phyloP scores from a whole-genome alignment of 1,140 invertebrate genomes.

The Adelges cooleyi region DNA sequence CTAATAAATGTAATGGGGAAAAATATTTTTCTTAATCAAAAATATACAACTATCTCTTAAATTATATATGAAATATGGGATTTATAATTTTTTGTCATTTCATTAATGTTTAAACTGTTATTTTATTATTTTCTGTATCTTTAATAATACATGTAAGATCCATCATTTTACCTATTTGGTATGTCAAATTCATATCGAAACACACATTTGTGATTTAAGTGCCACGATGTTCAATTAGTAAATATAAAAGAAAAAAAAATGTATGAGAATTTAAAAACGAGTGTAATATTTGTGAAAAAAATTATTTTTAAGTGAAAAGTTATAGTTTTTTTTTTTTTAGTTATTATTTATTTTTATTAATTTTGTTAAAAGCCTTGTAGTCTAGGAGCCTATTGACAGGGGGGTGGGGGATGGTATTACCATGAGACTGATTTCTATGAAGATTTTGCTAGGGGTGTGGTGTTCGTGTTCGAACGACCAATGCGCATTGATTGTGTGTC shows the following conservation, averaged over 20 bases:
- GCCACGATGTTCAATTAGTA: conserved; percentile 29
- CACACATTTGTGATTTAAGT: conserved; percentile 27
- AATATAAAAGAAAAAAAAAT: conserved; percentile 10
- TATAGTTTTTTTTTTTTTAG: too few relatives aligned
- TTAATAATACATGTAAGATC: conserved; percentile 1
- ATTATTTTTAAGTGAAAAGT: conserved; percentile 19
- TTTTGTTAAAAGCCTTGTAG: conserved; percentile 2
- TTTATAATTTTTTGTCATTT: neutral
- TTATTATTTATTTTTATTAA: too few relatives aligned
- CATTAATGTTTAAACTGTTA: conserved; percentile 2
- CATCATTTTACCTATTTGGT: conserved; percentile 22
- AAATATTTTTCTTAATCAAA: conserved; percentile 21
- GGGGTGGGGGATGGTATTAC: neutral
- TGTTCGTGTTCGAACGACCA: neutral
- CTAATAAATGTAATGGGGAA: too few relatives aligned
- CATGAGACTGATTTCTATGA: conserved; percentile 23
- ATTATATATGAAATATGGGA: too few relatives aligned
- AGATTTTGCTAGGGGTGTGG: conserved; percentile 1
- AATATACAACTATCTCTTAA: neutral
- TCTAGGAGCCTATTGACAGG: conserved; percentile 17
- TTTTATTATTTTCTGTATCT: conserved; percentile 9
- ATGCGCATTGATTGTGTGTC: neutral
- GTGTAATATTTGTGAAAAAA: conserved; percentile 21
- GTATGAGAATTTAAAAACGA: neutral
- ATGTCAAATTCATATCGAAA: conserved; percentile 27